A percentile compares a stretch with the other conserved stretches of the same genome.
Conservation (phyloP, 2,113 vertebrate genomes). For the Scortum barcoo region DNA sequence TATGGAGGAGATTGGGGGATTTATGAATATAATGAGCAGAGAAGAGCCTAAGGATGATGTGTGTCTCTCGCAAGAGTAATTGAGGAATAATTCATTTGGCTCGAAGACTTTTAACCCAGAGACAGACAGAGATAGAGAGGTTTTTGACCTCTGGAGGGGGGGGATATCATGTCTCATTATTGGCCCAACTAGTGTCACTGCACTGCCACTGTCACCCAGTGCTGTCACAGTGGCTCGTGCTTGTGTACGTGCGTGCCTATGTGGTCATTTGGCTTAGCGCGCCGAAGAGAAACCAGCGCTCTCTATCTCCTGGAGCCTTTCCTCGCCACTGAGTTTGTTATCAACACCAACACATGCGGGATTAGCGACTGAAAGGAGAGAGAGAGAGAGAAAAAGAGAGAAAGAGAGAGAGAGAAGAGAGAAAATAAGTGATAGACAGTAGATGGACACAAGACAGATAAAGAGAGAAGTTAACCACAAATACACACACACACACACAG, state of each 20-base stretch:
- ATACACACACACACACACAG: slow-evolving; percentile 17
- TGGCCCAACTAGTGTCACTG: slow-evolving; percentile 65
- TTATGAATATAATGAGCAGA: slow-evolving; percentile 80
- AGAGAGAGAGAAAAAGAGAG: slow-evolving; percentile 32
- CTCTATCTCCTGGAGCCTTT: slow-evolving; percentile 73
- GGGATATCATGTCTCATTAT: slow-evolving; percentile 76
- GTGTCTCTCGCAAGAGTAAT: slow-evolving; percentile 75
- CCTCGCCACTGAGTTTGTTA: slow-evolving; percentile 78
- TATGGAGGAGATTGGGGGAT: slow-evolving; percentile 80
- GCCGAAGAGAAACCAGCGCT: slow-evolving; percentile 55
- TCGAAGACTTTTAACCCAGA: slow-evolving; percentile 75
- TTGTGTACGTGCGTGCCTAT: slow-evolving; percentile 24
- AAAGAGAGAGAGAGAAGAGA: slow-evolving; percentile 23
- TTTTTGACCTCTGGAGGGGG: slow-evolving; percentile 74
- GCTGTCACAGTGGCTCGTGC: slow-evolving; percentile 11
- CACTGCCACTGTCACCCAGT: slow-evolving; percentile 55
- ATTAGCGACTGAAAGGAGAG: slow-evolving; percentile 72
- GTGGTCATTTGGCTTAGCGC: slow-evolving; percentile 73
- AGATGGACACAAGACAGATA: slow-evolving; percentile 72
- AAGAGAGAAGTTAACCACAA: slow-evolving; percentile 60
- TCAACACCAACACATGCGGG: slow-evolving; percentile 80
- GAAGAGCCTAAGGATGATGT: slow-evolving; percentile 76
- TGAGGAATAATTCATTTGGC: slow-evolving; percentile 83
- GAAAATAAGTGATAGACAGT: slow-evolving; percentile 71
- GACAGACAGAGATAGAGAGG: slow-evolving; percentile 70